Evolutionary conservation across 2,888 invertebrate species (phyloP).

Genomic region (Altica lythri): DNA sequence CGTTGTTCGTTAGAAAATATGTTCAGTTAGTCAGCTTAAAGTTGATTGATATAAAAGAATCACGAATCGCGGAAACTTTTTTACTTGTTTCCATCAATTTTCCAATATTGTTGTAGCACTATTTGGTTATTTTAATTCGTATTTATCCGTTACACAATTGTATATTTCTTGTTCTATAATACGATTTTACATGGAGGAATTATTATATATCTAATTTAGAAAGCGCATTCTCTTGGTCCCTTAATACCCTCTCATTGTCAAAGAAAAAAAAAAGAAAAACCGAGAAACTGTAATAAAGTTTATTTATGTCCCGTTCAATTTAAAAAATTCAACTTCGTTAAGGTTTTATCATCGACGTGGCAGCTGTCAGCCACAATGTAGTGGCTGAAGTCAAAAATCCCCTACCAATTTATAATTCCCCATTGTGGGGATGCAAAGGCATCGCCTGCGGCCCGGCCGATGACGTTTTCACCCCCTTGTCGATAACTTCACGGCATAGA

Average conservation of each 20-base stretch:
- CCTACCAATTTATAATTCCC: conserved; percentile 56
- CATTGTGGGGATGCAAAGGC: conserved; percentile 47
- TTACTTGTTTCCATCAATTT: no score
- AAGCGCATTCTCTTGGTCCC: no score
- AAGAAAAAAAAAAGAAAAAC: conserved; percentile 23
- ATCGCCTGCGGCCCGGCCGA: conserved; percentile 32
- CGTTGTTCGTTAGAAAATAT: no score
- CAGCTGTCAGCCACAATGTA: conserved; percentile 59
- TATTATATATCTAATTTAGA: no score
- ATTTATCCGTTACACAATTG: no score
- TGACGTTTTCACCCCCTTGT: conserved; percentile 41
- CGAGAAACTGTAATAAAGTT: conserved; percentile 32
- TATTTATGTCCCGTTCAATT: conserved; percentile 41
- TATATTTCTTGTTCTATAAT: no score
- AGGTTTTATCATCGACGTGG: conserved; percentile 54
- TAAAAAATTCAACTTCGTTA: conserved; percentile 54
- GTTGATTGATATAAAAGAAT: no score
- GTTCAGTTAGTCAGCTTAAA: no score
- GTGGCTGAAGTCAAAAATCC: conserved; percentile 57
- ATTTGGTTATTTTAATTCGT: no score
- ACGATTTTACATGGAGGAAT: no score
- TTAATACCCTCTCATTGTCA: conserved; percentile 8
- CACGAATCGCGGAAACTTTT: no score
- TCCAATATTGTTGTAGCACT: no score
- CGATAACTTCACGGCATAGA: conserved; percentile 45